Evolutionary conservation across 2,888 invertebrate genomes (phyloP).

Genomic region (Pardosa pseudoannulata): DNA sequence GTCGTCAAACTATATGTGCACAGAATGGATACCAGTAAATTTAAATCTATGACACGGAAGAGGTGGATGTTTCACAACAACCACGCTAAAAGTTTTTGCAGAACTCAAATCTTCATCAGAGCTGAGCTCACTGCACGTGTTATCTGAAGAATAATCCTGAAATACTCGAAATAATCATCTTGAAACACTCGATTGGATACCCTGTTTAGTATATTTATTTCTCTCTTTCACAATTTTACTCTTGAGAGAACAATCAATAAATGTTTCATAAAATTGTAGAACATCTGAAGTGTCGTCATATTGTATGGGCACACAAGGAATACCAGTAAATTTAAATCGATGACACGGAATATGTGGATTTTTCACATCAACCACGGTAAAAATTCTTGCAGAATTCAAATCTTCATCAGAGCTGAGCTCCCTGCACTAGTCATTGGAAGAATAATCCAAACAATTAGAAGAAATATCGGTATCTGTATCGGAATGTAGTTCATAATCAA

Average conservation of each 20-base stretch:
- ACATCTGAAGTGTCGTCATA: neutral
- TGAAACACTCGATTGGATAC: slow-evolving; percentile 22
- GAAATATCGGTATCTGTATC: neutral
- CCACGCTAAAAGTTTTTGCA: too few species aligned
- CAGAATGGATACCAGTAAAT: too few species aligned
- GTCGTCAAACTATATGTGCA: too few species aligned
- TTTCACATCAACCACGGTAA: neutral
- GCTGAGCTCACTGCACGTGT: too few species aligned
- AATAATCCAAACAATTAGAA: neutral
- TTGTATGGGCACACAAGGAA: neutral
- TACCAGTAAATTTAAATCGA: slow-evolving; percentile 7
- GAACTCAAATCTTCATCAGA: too few species aligned
- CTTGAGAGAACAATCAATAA: neutral
- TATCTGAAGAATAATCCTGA: too few species aligned
- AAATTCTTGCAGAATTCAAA: neutral
- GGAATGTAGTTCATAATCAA: neutral
- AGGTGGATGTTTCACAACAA: too few species aligned
- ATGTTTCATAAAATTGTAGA: slow-evolving; percentile 2
- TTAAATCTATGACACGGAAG: too few species aligned
- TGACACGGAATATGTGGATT: neutral
- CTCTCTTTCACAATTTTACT: slow-evolving; percentile 18
- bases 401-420: slow-evolving; percentile 8
- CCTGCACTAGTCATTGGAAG: slow-evolving; percentile 17
- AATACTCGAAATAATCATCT: too few species aligned
- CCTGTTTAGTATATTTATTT: slow-evolving; percentile 33